Base-by-base conservation (phyloP, 2,797 vertebrate species). In the Epinephelus coioides region DNA sequence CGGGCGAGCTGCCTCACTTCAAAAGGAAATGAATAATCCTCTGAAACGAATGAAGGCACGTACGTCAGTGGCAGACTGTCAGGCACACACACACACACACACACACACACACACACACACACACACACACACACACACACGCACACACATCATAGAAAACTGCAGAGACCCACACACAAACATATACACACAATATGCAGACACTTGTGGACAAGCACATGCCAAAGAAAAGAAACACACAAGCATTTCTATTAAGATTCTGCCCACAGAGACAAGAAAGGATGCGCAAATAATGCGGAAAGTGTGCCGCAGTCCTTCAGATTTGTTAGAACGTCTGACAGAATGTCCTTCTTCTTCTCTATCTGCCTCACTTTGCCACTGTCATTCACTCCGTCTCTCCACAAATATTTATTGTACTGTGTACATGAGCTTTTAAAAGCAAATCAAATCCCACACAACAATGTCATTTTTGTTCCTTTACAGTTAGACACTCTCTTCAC, bases 31-130 rank as follows among this genome's bases (percentile, higher is more conserved):
- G 96, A 99, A 98, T 95, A 98, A 99, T 95, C 98, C 98, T 94
- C 96, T 99, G 94, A 99, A 99, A 96, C 96, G 92, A 96, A 99
- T 99, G 98, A 99, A 98, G 97, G 98, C 98, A 97, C 91, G 95
- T 96, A 95, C 91, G 85, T 94, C 94, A 92, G 92, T 87, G 91
- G 87, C 91, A 79, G 87, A 82, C 89, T 86, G 78, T 86, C 87
- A 85, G 65, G 57, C 81, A 77, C 67, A 63, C 76, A 66, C 47
- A 56, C 69, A 83, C 70, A 63, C 72, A 73, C 66, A 66, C 19
- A 40, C 44, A 57, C 64, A 73, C 68, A 64, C 65, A 63, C 59
- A 76, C 71, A 83, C 87, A 77, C 78, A 84, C 66, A 66, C 19
- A 21, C 21, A 83, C 87, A 77, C 78, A 84, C 66, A 66, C 19